phyloP scores from a whole-genome alignment of 2,888 invertebrate genomes.

The Epistrophe grossulariae region DNA sequence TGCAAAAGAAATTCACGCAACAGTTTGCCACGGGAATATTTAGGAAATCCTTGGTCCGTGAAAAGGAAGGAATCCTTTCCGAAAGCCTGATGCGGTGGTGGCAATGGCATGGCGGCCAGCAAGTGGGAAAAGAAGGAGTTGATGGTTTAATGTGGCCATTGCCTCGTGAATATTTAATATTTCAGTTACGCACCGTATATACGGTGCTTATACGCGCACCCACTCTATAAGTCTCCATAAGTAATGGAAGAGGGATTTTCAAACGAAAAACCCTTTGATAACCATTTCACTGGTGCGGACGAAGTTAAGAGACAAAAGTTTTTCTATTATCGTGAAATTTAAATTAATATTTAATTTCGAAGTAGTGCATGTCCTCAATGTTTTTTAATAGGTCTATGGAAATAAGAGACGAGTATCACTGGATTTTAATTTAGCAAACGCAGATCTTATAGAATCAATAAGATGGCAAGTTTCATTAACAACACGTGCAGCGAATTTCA shows the following conservation, averaged over 20 bases:
- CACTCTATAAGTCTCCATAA: background rate
- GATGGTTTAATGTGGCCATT: slow-evolving; percentile 69
- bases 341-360: slow-evolving; percentile 74
- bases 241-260: background rate
- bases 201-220: slow-evolving; percentile 3
- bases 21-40: slow-evolving; percentile 73
- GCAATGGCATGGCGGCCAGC: background rate
- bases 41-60: slow-evolving; percentile 61
- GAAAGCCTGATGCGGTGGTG: background rate
- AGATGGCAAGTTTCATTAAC: slow-evolving; percentile 22
- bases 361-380: slow-evolving; percentile 45
- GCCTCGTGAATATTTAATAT: slow-evolving; percentile 73
- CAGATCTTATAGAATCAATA: slow-evolving; percentile 27
- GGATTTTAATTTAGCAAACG: slow-evolving; percentile 59
- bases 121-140: slow-evolving; percentile 55
- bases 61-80: slow-evolving; percentile 67
- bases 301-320: slow-evolving; percentile 58
- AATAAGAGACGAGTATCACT: background rate
- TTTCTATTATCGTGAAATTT: slow-evolving; percentile 73
- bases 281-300: slow-evolving; percentile 1
- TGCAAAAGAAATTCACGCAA: slow-evolving; percentile 71
- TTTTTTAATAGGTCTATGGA: slow-evolving; percentile 1
- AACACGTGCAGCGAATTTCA: slow-evolving; percentile 57
- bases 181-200: slow-evolving; percentile 70
- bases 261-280: slow-evolving; percentile 57